Conservation (phyloP, 1,140 invertebrate genomes). For the Brachionus koreanus region DNA sequence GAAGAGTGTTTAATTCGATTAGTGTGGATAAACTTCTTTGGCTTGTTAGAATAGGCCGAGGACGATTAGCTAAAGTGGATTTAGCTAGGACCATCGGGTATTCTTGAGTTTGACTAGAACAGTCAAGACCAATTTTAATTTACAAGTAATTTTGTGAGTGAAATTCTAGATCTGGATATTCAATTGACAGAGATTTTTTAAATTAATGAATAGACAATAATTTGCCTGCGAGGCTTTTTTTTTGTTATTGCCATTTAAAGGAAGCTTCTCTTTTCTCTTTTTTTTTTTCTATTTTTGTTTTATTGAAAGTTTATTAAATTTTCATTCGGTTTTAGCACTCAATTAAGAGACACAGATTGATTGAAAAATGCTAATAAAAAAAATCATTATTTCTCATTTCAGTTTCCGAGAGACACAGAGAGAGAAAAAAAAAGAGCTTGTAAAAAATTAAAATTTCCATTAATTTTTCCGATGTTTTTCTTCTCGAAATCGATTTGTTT, state of each 20-base stretch:
- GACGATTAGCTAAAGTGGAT: slow-evolving; percentile 13
- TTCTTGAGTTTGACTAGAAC: background rate
- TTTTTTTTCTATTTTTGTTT: slow-evolving; percentile 8
- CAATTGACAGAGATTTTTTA: background rate
- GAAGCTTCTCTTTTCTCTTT: background rate
- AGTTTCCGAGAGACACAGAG: background rate
- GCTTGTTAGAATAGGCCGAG: background rate
- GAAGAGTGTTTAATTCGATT: background rate
- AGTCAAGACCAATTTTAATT: background rate
- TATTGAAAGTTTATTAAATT: slow-evolving; percentile 37
- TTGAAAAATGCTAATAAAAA: slow-evolving; percentile 7
- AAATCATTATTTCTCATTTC: slow-evolving; percentile 29
- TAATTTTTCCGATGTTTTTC: slow-evolving; percentile 32
- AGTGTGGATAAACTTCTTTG: background rate
- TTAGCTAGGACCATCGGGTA: background rate
- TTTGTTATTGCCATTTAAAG: slow-evolving; percentile 3
- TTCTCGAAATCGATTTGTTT: slow-evolving; percentile 13
- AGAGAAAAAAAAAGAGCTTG: background rate
- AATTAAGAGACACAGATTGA: background rate
- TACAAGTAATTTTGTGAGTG: background rate
- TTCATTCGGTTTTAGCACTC: slow-evolving; percentile 1
- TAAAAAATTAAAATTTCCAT: background rate
- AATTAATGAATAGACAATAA: slow-evolving; percentile 22
- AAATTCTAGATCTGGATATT: background rate
- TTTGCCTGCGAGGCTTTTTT: background rate